Conservation (phyloP, 2,797 vertebrate species). For the Hydrocynus forskahlii region DNA sequence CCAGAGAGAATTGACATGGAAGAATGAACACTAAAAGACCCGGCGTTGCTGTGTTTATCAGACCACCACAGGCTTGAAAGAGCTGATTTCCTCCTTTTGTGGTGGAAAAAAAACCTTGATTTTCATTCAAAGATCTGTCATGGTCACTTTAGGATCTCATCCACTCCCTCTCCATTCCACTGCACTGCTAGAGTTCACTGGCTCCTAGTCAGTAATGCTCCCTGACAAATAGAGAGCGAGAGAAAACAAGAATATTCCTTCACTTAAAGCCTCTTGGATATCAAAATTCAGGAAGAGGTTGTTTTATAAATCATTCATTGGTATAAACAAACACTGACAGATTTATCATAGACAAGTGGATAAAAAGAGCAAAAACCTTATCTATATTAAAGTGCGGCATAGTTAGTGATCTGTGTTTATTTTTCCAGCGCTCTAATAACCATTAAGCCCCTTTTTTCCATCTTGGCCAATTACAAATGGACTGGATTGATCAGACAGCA, state of each 20-base stretch:
- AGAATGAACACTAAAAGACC: conserved; percentile 39
- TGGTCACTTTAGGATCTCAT: conserved; percentile 49
- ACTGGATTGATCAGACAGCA: not conserved
- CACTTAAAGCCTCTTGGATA: conserved; percentile 12
- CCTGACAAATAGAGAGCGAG: conserved; percentile 49
- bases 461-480: not conserved
- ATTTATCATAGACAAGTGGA: conserved; percentile 26
- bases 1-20: conserved; percentile 9
- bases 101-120: conserved; percentile 35
- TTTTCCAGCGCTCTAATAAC: not conserved
- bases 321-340: conserved; percentile 39
- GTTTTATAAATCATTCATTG: conserved; percentile 40
- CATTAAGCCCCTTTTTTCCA: not conserved
- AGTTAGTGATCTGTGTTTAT: not conserved
- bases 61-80: conserved; percentile 32
- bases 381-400: not conserved
- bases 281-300: conserved; percentile 14
- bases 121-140: conserved; percentile 55
- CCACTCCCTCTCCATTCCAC: conserved; percentile 36
- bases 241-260: conserved; percentile 45
- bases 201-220: conserved; percentile 27
- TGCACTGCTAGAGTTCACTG: conserved; percentile 23
- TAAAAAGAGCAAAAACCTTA: conserved; percentile 10
- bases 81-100: conserved; percentile 43
- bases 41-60: conserved; percentile 49